A percentile compares a stretch with the other conserved stretches of the same genome.
phyloP scores from a whole-genome alignment of 1,140 invertebrate species.

The Sesamia nonagrioides region DNA sequence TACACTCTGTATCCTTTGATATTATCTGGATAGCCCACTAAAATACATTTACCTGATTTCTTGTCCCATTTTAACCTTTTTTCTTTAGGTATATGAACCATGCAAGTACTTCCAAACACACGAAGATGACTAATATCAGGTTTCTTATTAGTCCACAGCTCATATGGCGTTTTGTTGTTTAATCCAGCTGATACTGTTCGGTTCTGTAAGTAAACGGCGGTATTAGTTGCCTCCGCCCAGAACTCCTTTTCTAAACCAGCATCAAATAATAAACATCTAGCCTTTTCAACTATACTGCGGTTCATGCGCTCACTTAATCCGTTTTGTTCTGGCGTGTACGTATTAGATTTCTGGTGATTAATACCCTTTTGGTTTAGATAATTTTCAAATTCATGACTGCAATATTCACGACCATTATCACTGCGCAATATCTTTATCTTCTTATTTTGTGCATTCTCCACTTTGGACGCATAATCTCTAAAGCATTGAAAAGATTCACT shows the following conservation, averaged over 20 bases:
- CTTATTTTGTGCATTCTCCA: slow-evolving; percentile 34
- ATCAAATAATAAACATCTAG: slow-evolving; percentile 12
- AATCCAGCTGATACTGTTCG: too few species aligned
- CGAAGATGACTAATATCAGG: too few species aligned
- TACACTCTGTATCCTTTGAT: too few species aligned
- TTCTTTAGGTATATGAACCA: too few species aligned
- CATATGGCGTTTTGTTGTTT: too few species aligned
- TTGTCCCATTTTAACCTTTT: too few species aligned
- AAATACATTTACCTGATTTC: too few species aligned
- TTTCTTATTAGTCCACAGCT: too few species aligned
- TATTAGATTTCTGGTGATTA: slow-evolving; percentile 31
- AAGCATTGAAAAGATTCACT: slow-evolving; percentile 60
- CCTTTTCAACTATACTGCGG: slow-evolving; percentile 12
- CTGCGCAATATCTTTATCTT: slow-evolving; percentile 57
- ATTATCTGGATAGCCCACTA: too few species aligned
- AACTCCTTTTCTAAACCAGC: neutral
- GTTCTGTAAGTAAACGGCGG: slow-evolving; percentile 19
- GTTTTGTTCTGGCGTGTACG: slow-evolving; percentile 33
- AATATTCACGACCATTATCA: slow-evolving; percentile 64
- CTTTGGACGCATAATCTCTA: slow-evolving; percentile 47
- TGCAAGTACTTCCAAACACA: too few species aligned
- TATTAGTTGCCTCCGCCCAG: neutral
- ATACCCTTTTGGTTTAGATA: slow-evolving; percentile 27
- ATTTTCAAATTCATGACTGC: slow-evolving; percentile 43
- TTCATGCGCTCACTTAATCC: slow-evolving; percentile 3